Evolutionary conservation across 2,888 invertebrate species (phyloP), one percentile per base, ranked within the genome.

Genomic region (Tryphoninae sp.): DNA sequence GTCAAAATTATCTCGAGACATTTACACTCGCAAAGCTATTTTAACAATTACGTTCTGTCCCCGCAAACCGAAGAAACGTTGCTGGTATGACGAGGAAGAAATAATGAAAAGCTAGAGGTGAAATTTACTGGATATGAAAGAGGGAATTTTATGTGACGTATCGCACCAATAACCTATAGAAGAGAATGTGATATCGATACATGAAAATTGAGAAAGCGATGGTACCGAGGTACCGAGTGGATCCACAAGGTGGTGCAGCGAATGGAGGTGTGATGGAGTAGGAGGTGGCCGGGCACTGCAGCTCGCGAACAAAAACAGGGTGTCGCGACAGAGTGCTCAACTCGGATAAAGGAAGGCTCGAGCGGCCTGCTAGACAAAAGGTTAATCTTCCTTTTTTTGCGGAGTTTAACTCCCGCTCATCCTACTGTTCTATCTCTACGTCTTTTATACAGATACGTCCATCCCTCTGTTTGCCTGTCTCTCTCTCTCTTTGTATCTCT

Each of bases 271-370:
- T 68, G 65, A 55, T 23, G 81, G 45, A 75, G 53, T 26, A 62
- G 75, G 78, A 74, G 77, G 79, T 72, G 74, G 69, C 69, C 59
- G 71, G 67, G 42, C 68, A 80, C 80, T 71, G 80, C 22, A 72
- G 81, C 53, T 49, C 85, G 82, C 80, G 84, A 87, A 89, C 89
- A 90, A 90, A 91, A 91, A 89, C 89, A 88, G 89, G 88, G 91
- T 89, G 91, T 90, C 88, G 89, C 89, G 88, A 89, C 89, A 88
- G 88, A 89, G 89, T 88, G 89, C 89, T 90, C 89, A 87, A 89
- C 88, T 87, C 83, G 86, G 87, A 90, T 88, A 91, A 91, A 91
- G 89, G 89, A 87, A 85, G 86, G 86, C 88, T 87, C 86, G 87
- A 87, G 86, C 84, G 86, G 85, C 72, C 86, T 85, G 82, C 80